Evolutionary conservation across 64 coral and sea anemone genomes (phyloP), one percentile per base, ranked within the genome.

Genomic region (Actinia tenebrosa): DNA sequence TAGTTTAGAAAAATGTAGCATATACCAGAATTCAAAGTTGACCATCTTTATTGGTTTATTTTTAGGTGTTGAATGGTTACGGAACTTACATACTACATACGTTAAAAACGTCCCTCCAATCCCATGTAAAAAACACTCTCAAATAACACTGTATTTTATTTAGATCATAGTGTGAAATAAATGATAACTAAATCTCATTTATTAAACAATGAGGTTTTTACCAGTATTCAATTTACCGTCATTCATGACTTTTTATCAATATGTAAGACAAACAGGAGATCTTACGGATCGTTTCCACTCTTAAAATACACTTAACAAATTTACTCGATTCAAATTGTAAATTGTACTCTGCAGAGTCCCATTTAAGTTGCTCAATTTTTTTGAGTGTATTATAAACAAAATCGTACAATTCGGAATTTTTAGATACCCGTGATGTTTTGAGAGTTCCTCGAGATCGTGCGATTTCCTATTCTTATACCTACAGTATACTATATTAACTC

Each of bases 151-250:
- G 79, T 81, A 50, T 81, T 81, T 81, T 53, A 50, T 81, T 81
- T 81, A 53, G 79, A 81, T 81, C 46, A 81, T 81, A 81, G 79
- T 81, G 79, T 81, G 44, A 81, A 81, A 81, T 81, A 81, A 81
- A 81, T 53, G 7, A 22, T 75, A 30, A 75, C 27, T 75, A 75
- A 75, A 75, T 75, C 69, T 75, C 69, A 42, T 75, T 75, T 30
- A 26, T 75, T 75, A 75, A 75, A 75, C 63, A 75, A 30, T 75
- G 69, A 27, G 69, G 25, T 75, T 75, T 23, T 66, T 23, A 66
- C 19, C 63, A 66, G n/a, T 9, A 66, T 23, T 23, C 0, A 23
- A 20, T 23, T 23, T 22, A 23, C 15, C 27, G 25, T 42, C 42
- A 7, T 75, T 30, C 9, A 1, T 23, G 0, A 3, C 3, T 3